Base-by-base conservation (phyloP, 2,888 invertebrate genomes). In the Phyto melanocephala region DNA sequence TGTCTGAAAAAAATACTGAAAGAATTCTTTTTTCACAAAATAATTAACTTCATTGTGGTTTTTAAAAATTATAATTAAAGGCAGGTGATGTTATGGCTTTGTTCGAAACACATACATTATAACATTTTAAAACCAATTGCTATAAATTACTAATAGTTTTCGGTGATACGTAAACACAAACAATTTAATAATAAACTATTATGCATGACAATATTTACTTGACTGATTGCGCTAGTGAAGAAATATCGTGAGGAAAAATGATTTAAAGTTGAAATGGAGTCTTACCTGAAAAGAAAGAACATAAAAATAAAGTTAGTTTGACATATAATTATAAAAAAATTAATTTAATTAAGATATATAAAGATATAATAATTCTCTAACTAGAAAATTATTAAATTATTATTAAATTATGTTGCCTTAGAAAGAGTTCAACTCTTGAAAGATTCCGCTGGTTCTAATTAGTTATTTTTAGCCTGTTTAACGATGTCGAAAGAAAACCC, bases 221-320 rank as follows among this genome's bases (percentile, higher is more conserved):
- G 52, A 47, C 22, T 22, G 15, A 35, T 15, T 22, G 45, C 33
- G 22, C 22, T 45, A n/a, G 1, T 17, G 15, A n/a, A 62, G 13
- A 28, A 52, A 40, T 10, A n/a, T 28, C 50, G 11, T 74, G 62
- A 63, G 17, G 33, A 1, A 52, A 11, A 33, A 6, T 3, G 2
- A 2, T 33, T 20, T 1, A 42, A 24, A 5, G 4, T 24, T 13
- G 22, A 22, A 37, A 24, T 1, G 35, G 17, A 24, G 56, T 37
- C 78, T 56, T 78, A 78, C 78, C 78, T 78, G 15, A 50, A 78
- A 78, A 63, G 70, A 78, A 15, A 71, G n/a, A 5, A 68, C n/a
- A 60, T 17, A 62, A 56, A 1, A 33, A 28, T 8, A 47, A 42
- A 10, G 20, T n/a, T n/a, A n/a, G n/a, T n/a, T n/a, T n/a, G n/a